phyloP scores from a whole-genome alignment of 2,888 invertebrate genomes.

The Chalcis sispes region DNA sequence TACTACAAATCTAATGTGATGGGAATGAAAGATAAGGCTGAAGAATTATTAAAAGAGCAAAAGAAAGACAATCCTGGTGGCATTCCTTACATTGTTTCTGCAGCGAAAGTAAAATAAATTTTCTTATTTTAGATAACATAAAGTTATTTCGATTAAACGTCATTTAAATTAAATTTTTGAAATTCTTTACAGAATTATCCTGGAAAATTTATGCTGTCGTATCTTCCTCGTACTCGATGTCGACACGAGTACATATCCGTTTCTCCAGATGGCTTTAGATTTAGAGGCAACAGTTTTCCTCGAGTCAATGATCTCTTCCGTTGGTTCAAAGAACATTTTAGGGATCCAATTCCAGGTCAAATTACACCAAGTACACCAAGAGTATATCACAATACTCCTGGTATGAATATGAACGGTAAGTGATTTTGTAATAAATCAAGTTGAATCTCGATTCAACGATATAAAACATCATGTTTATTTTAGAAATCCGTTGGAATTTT shows the following conservation, averaged over 20 bases:
- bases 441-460: no score
- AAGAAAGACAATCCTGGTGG: constrained; percentile 91
- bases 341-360: constrained; percentile 88
- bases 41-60: constrained; percentile 91
- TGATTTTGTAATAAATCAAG: background rate
- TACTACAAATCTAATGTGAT: constrained; percentile 89
- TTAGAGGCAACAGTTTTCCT: constrained; percentile 91
- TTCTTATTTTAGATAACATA: background rate
- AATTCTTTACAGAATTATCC: constrained; percentile 83
- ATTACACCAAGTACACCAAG: constrained; percentile 86
- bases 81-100: constrained; percentile 92
- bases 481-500: no score
- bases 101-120: constrained; percentile 79
- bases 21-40: constrained; percentile 90
- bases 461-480: no score
- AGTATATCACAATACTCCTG: constrained; percentile 79
- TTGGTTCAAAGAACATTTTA: constrained; percentile 99
- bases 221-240: constrained; percentile 89
- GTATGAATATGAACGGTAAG: constrained; percentile 62
- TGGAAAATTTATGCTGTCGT: constrained; percentile 95
- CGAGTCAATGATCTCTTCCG: constrained; percentile 87
- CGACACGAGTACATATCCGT: constrained; percentile 95
- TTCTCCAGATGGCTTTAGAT: constrained; percentile 94
- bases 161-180: no score
- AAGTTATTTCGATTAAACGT: background rate